Conservation (phyloP, 2,113 vertebrate genomes). For the Vireo altiloquus region DNA sequence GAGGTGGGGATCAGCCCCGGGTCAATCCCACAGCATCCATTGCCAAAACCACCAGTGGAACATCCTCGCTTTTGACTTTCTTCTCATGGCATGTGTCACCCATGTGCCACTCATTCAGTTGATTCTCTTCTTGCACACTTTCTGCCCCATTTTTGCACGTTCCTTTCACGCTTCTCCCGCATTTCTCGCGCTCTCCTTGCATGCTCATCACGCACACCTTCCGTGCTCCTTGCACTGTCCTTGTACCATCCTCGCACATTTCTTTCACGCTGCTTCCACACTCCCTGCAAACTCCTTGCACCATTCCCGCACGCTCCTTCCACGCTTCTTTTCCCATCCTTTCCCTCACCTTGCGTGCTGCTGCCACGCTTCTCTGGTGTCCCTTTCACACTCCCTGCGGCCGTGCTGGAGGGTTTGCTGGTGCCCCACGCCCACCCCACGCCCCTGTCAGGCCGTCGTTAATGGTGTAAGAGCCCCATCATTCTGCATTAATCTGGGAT, state of each 20-base stretch:
- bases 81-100: rapidly evolving
- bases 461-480: conserved; percentile 62
- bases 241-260: background rate
- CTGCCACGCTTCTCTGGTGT: rapidly evolving
- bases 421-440: background rate
- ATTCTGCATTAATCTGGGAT: conserved; percentile 74
- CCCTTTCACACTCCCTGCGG: background rate
- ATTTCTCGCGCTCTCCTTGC: rapidly evolving
- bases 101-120: rapidly evolving
- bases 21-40: background rate
- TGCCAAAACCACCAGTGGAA: background rate
- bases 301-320: background rate
- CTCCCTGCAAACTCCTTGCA: background rate
- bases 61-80: rapidly evolving
- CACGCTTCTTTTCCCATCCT: background rate
- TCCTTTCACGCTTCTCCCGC: background rate
- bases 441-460: conserved; percentile 3
- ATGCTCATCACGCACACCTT: background rate
- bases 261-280: rapidly evolving
- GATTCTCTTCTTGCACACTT: background rate
- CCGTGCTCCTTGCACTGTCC: background rate
- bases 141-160: rapidly evolving
- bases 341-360: too few species aligned
- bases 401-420: rapidly evolving
- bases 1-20: background rate